Conservation (phyloP, 2,888 invertebrate genomes). For the Eurytoma californica region DNA sequence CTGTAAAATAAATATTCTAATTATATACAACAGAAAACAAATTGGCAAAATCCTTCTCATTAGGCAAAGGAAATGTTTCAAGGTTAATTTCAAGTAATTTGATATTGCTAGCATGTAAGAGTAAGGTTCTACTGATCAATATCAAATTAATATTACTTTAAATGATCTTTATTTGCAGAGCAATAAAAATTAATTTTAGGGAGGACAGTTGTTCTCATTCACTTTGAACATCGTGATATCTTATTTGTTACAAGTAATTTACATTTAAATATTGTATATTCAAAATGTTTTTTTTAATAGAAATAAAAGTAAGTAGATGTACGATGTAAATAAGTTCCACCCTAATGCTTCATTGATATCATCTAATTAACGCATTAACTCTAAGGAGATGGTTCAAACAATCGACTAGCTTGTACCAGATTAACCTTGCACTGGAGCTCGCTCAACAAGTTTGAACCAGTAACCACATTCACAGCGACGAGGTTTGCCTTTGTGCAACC, state of each 20-base stretch:
- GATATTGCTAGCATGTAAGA: background rate
- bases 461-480: constrained; percentile 97
- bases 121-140: background rate
- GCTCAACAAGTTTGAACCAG: constrained; percentile 94
- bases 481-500: constrained; percentile 92
- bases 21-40: no score
- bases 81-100: no score
- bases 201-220: constrained; percentile 41
- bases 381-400: constrained; percentile 66
- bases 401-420: constrained; percentile 65
- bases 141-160: constrained; percentile 32
- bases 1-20: no score
- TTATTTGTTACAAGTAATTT: constrained; percentile 43
- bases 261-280: constrained; percentile 43
- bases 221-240: constrained; percentile 30
- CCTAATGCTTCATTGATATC: constrained; percentile 55
- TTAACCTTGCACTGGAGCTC: constrained; percentile 80
- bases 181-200: constrained; percentile 51
- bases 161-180: constrained; percentile 53
- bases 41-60: no score
- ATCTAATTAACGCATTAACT: constrained; percentile 66
- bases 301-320: constrained; percentile 43
- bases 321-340: constrained; percentile 53
- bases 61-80: no score
- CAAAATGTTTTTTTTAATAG: constrained; percentile 10